Conservation (phyloP, 2,113 vertebrate genomes). For the Oreamnos americanus region DNA sequence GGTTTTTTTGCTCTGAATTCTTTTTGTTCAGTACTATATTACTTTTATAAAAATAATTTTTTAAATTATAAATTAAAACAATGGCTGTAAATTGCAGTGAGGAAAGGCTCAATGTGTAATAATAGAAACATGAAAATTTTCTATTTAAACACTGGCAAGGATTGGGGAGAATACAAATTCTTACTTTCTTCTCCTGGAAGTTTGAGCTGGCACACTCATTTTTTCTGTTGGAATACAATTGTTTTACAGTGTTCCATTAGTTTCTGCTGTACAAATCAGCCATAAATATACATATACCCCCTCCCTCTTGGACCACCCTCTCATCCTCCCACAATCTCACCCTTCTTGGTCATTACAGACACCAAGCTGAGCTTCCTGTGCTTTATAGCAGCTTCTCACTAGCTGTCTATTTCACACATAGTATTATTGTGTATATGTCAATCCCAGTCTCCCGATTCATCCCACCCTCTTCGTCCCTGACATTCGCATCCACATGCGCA, state of each 20-base stretch:
- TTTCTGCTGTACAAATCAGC: not conserved
- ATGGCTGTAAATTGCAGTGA: not conserved
- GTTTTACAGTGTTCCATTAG: not conserved
- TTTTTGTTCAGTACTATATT: not conserved
- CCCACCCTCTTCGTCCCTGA: not conserved
- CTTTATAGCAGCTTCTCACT: not conserved
- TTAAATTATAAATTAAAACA: not conserved
- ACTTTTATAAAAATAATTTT: not conserved
- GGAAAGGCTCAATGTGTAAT: not conserved
- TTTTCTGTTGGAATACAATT: not conserved
- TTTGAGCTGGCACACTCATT: not conserved
- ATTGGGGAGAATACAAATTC: not conserved
- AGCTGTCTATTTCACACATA: not conserved
- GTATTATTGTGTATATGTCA: not conserved
- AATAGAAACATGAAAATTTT: not conserved
- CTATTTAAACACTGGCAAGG: not conserved
- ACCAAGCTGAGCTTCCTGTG: not conserved
- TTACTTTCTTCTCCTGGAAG: not conserved
- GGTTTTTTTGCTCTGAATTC: not conserved
- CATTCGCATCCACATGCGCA: accelerated
- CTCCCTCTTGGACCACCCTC: not conserved
- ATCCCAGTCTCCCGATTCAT: not conserved
- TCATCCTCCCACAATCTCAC: not conserved
- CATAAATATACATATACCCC: not conserved
- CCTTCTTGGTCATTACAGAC: not conserved